These are phyloP conservation scores for Rhopalosiphum maidis DNA, from an alignment of 1,140 invertebrate species.

Conservation along the genomic window DNA sequence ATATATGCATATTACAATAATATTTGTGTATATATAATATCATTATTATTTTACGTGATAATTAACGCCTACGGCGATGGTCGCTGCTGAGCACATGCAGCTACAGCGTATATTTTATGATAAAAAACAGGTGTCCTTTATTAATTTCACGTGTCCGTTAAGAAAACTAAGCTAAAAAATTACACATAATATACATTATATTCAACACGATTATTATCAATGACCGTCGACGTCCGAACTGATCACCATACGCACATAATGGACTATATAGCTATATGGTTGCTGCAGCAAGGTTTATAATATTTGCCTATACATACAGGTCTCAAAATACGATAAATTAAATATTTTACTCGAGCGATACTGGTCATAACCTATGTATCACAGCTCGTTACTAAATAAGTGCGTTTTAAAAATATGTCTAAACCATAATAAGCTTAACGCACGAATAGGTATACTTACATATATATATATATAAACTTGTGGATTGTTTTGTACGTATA, in stretches of 20 bases:
- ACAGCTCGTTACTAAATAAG: not conserved
- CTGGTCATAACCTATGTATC: not conserved
- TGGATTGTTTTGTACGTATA: no score
- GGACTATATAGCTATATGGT: no score
- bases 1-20: not conserved
- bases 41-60: constrained; percentile 25
- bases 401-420: not conserved
- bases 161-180: not conserved
- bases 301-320: not conserved
- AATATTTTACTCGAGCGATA: not conserved
- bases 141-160: not conserved
- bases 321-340: no score
- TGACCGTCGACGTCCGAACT: not conserved
- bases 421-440: not conserved
- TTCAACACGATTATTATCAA: not conserved
- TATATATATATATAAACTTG: not conserved
- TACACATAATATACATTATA: not conserved
- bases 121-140: not conserved
- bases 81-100: not conserved
- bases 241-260: not conserved
- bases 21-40: not conserved
- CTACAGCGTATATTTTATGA: not conserved
- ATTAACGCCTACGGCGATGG: constrained; percentile 16
- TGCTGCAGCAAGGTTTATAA: not conserved
- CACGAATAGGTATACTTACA: not conserved